Conservation (phyloP, 2,888 invertebrate species). For the Agrypnus murinus region DNA sequence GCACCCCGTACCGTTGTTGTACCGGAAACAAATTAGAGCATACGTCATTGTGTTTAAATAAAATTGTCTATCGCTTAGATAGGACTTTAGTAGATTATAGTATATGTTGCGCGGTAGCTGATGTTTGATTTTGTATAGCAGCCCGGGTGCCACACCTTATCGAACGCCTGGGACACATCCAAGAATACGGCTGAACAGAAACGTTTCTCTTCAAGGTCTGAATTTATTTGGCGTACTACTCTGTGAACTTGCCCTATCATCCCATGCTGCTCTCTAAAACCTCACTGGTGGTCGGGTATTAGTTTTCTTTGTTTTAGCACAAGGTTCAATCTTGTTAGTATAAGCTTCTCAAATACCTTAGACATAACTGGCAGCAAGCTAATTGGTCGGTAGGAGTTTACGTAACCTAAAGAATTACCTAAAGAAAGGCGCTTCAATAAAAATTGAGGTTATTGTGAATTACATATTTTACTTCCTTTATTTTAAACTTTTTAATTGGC, state of each 20-base stretch:
- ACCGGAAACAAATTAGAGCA: background rate
- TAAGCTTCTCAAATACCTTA: too few relatives aligned
- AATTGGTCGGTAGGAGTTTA: too few relatives aligned
- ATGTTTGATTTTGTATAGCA: conserved; percentile 4
- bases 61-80: conserved; percentile 14
- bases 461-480: conserved; percentile 8
- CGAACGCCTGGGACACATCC: too few relatives aligned
- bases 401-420: too few relatives aligned
- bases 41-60: background rate
- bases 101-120: conserved; percentile 8
- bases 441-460: conserved; percentile 17
- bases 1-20: conserved; percentile 5
- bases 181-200: too few relatives aligned
- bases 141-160: too few relatives aligned
- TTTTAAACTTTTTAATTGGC: conserved; percentile 24
- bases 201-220: too few relatives aligned
- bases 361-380: too few relatives aligned
- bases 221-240: conserved; percentile 30
- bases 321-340: conserved; percentile 51
- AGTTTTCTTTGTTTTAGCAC: too few relatives aligned
- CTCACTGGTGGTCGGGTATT: too few relatives aligned
- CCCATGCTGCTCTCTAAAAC: conserved; percentile 28
- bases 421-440: too few relatives aligned
- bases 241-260: too few relatives aligned
- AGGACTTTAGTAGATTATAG: background rate